A percentile compares a stretch with the other conserved stretches of the same genome.
Evolutionary conservation across 2,888 invertebrate genomes (phyloP).

Genomic region (Pristionchus mayeri): DNA sequence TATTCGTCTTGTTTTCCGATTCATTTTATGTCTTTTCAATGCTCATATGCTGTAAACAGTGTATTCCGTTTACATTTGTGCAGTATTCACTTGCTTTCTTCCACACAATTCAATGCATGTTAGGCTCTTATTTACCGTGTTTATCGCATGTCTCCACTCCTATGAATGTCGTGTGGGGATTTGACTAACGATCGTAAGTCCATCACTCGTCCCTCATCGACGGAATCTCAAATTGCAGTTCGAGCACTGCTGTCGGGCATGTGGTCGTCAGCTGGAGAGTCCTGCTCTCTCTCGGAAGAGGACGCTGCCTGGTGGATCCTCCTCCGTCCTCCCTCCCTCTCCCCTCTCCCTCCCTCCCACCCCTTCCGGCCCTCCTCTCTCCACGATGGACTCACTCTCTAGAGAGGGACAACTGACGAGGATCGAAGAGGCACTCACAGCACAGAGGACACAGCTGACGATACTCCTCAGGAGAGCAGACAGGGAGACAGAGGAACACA

Average conservation of each 20-base stretch:
- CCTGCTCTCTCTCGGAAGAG: constrained; percentile 6
- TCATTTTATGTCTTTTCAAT: background rate
- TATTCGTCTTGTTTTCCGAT: background rate
- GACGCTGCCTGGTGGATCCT: constrained; percentile 17
- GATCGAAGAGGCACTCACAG: constrained; percentile 45
- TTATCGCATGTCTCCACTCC: constrained; percentile 10
- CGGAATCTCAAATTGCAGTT: background rate
- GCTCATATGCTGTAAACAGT: background rate
- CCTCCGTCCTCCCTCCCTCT: constrained; percentile 47
- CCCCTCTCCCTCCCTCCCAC: constrained; percentile 50
- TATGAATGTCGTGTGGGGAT: background rate
- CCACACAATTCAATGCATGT: background rate
- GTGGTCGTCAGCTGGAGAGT: constrained; percentile 15
- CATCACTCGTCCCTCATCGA: background rate
- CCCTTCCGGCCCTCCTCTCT: constrained; percentile 46
- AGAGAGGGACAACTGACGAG: constrained; percentile 52
- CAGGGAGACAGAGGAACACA: constrained; percentile 44
- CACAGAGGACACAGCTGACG: constrained; percentile 42
- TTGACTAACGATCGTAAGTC: background rate
- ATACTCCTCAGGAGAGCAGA: constrained; percentile 47
- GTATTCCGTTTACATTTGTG: background rate
- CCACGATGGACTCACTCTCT: constrained; percentile 50
- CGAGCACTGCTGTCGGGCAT: constrained; percentile 31
- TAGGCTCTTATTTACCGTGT: background rate
- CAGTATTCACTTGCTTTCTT: background rate